A percentile compares a stretch with the other conserved stretches of the same genome.
phyloP scores from a whole-genome alignment of 1,140 invertebrate species.

The Ericerus pela region DNA sequence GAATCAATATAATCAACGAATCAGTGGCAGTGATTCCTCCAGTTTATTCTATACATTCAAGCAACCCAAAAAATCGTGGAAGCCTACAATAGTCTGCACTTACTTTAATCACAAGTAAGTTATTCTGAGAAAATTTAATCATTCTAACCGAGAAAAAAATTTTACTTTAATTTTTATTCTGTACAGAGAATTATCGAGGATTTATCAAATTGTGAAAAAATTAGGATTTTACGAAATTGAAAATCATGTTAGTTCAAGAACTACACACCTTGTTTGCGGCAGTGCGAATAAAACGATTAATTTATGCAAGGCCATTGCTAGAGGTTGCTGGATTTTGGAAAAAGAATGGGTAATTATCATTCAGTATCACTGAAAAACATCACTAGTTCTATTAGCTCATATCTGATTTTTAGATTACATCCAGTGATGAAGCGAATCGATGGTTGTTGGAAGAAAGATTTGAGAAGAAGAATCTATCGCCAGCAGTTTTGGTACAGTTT shows the following conservation, averaged over 20 bases:
- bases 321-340: constrained; percentile 39
- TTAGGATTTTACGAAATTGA: constrained; percentile 35
- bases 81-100: constrained; percentile 24
- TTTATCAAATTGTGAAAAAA: constrained; percentile 29
- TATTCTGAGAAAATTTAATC: too few species aligned
- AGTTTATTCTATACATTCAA: background rate
- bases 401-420: too few species aligned
- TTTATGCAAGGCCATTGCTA: constrained; percentile 35
- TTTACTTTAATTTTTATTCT: constrained; percentile 8
- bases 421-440: constrained; percentile 31
- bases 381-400: background rate
- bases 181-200: constrained; percentile 21
- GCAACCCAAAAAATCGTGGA: background rate
- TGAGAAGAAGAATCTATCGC: constrained; percentile 35
- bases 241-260: constrained; percentile 33
- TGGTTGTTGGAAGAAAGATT: constrained; percentile 39
- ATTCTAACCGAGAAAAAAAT: too few species aligned
- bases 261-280: constrained; percentile 38
- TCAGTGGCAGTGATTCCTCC: background rate
- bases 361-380: background rate
- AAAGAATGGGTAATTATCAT: constrained; percentile 35
- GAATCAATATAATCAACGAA: too few species aligned
- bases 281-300: constrained; percentile 38
- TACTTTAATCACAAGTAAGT: constrained; percentile 24
- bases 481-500: constrained; percentile 35